Conservation (phyloP, 1,140 invertebrate species). For the Neuroterus valhalla region DNA sequence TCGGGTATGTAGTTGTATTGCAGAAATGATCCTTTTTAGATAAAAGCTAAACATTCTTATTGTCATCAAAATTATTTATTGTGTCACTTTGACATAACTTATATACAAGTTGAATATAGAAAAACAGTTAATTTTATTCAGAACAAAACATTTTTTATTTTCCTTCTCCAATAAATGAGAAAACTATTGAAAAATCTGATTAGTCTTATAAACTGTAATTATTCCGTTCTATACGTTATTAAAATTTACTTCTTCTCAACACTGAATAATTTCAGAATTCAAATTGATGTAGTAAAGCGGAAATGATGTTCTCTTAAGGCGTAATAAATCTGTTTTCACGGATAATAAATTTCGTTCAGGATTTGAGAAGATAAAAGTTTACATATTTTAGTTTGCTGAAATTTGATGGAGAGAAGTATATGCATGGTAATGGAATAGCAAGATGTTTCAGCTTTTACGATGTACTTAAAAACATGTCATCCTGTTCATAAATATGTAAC, state of each 20-base stretch:
- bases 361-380: background rate
- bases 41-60: no score
- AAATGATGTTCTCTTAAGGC: background rate
- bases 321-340: background rate
- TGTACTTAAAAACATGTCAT: slow-evolving; percentile 9
- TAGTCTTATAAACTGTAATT: background rate
- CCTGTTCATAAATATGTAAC: background rate
- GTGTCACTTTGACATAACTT: no score
- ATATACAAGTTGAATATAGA: no score
- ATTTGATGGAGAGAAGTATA: slow-evolving; percentile 5
- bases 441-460: slow-evolving; percentile 15
- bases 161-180: no score
- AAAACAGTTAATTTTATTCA: no score
- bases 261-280: no score
- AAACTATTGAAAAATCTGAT: no score
- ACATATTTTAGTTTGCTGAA: slow-evolving; percentile 10
- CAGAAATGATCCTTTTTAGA: no score
- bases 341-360: background rate
- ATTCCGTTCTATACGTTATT: background rate
- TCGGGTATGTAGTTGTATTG: no score
- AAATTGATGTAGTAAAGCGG: no score
- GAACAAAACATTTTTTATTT: no score
- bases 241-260: background rate
- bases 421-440: slow-evolving; percentile 12
- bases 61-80: no score